Base-by-base conservation (phyloP, 2,797 vertebrate species). In the Podargus strigoides region DNA sequence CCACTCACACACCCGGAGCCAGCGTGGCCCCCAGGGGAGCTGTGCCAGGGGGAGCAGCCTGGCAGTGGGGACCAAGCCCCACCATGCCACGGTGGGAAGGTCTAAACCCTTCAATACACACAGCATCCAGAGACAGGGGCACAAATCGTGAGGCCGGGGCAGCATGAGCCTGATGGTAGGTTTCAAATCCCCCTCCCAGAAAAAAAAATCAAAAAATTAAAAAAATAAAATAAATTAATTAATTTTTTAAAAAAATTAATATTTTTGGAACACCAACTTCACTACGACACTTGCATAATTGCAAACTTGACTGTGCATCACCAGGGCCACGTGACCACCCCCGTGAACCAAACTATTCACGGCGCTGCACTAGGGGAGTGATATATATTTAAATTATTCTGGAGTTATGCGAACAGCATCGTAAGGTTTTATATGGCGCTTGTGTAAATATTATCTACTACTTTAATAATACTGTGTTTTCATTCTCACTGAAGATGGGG, bases 391-490 rank as follows among this genome's bases (percentile, higher is more conserved):
- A 87, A 94, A 94, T 95, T 64, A 86, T 86, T 50, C 69, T 20
- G 42, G 93, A 94, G 83, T 81, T 81, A 87, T 15, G 66, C 1
- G 3, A 96, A 81, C 36, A 85, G 53, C 44, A 3, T 81, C 46
- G 6, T 73, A 64, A 81, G 83, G 60, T 90, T 94, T 91, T 83
- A 87, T 39, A 83, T 2, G 41, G 63, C 3, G 15, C 87, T 73
- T 76, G 77, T 69, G 85, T 91, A 93, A 94, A 91, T 83, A 93
- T 88, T 90, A 91, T 84, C 89, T 84, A 72, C 91, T 56, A n/a
- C 66, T 91, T 81, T 75, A 89, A 94, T 86, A 92, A 85, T 41
- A 89, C 84, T 83, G 85, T 66, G 76, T 78, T 68, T 80, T 42
- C 52, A 59, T 69, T 55, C 34, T 76, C 47, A 19, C 50, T 12